phyloP scores from a whole-genome alignment of 2,888 invertebrate genomes.

The Tupiocoris notatus region DNA sequence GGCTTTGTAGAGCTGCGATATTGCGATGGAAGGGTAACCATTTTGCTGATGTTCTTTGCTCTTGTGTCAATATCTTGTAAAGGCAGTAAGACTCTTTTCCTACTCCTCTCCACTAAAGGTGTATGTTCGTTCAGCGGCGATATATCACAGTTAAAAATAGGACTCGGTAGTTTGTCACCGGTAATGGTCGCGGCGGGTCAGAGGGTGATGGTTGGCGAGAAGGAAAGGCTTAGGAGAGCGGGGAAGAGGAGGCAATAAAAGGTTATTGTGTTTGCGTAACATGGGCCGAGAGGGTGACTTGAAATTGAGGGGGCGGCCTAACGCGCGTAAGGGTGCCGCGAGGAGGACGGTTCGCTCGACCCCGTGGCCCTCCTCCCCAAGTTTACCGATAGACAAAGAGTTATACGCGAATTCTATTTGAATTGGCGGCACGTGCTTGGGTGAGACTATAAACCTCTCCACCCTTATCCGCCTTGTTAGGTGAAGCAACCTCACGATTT shows the following conservation, averaged over 20 bases:
- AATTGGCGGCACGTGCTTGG: no score
- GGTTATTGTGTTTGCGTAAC: background rate
- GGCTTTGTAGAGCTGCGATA: background rate
- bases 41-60: background rate
- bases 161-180: slow-evolving; percentile 33
- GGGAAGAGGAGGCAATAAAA: background rate
- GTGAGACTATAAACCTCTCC: no score
- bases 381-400: no score
- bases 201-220: background rate
- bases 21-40: background rate
- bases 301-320: background rate
- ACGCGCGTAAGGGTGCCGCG: no score
- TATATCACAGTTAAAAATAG: slow-evolving; percentile 38
- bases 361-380: no score
- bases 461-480: no score
- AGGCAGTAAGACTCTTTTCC: background rate
- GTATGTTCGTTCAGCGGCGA: slow-evolving; percentile 18
- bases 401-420: no score
- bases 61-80: background rate
- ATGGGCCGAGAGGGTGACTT: background rate
- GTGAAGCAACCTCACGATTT: no score
- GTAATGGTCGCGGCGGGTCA: slow-evolving; percentile 12
- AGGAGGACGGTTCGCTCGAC: no score
- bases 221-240: no score
- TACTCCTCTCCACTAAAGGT: background rate